Evolutionary conservation across 2,888 invertebrate species (phyloP), one percentile per base, ranked within the genome.

Genomic region (Polydrusus tereticollis): DNA sequence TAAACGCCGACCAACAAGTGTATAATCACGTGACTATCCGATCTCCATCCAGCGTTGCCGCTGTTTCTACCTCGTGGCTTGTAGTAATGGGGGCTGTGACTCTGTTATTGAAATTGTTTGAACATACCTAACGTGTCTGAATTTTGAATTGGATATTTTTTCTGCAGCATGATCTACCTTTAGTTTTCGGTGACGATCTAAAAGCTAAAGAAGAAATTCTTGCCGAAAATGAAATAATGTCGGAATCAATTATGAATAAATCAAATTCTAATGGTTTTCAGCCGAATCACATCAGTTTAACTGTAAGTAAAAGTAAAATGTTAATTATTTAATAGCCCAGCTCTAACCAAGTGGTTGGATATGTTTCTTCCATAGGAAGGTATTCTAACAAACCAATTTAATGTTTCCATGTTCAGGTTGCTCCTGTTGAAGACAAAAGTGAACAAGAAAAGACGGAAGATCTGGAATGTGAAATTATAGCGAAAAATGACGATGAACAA

Each of bases 161-260:
- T 6, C 29, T 64, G 47, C 60, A 72, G 33, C 55, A 63, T 63
- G 38, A 60, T 47, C 60, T 73, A 23, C 67, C 71, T 20, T 69
- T 78, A 33, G 79, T 80, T 60, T 77, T 77, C 45, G 69, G 75
- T 55, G 74, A 79, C 23, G 78, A 78, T 47, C 26, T 77, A 36
- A 82, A 82, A 68, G 77, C 74, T 45, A 83, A 84, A 76, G 83
- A 84, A 74, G 82, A 83, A 41, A 75, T 84, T 64, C 76, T 84
- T 52, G 81, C 78, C 3, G 82, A 84, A 72, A 82, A 82, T 73
- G 83, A 84, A 43, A 76, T 76, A 50, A 74, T 76, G 55, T 74
- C 77, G 14, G 80, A 80, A 64, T 64, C 74, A 45, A 78, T 79
- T 23, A 65, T 80, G 62, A 82, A 82, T 64, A 79, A 78, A 65